Evolutionary conservation across 2,888 invertebrate species (phyloP).

Genomic region (Petrolisthes manimaculis): DNA sequence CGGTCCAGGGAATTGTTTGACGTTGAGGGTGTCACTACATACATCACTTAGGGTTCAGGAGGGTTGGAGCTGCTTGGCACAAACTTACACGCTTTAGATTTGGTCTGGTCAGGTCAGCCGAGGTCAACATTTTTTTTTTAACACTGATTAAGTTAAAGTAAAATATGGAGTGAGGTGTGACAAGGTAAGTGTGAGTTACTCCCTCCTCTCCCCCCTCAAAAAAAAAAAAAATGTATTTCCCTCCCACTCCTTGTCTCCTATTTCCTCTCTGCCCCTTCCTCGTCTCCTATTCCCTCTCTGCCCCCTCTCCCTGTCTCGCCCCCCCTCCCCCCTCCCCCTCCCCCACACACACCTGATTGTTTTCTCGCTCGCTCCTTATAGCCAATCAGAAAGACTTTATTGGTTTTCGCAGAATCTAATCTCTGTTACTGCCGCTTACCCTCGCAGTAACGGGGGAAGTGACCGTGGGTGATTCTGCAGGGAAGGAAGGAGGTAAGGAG

Average conservation of each 20-base stretch:
- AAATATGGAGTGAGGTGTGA: neutral
- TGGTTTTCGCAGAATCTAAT: conserved; percentile 62
- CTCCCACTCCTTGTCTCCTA: neutral
- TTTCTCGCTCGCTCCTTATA: conserved; percentile 60
- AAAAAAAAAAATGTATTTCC: neutral
- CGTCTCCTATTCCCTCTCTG: no score
- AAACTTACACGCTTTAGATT: no score
- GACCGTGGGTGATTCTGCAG: conserved; percentile 41
- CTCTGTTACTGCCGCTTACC: conserved; percentile 57
- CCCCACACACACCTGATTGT: conserved; percentile 51
- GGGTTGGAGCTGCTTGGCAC: no score
- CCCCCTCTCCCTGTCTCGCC: neutral
- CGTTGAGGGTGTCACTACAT: no score
- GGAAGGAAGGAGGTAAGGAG: neutral
- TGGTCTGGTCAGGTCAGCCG: no score
- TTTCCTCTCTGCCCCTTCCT: neutral
- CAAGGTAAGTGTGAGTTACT: neutral
- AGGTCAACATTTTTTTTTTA: no score
- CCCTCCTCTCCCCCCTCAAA: neutral
- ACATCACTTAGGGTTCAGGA: no score
- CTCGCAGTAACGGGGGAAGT: conserved; percentile 48
- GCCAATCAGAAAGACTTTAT: conserved; percentile 64
- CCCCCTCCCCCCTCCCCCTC: neutral
- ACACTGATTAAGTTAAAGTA: neutral
- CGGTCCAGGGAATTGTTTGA: no score